phyloP scores from a whole-genome alignment of 2,888 invertebrate genomes.

The Leptinotarsa tumamoca region DNA sequence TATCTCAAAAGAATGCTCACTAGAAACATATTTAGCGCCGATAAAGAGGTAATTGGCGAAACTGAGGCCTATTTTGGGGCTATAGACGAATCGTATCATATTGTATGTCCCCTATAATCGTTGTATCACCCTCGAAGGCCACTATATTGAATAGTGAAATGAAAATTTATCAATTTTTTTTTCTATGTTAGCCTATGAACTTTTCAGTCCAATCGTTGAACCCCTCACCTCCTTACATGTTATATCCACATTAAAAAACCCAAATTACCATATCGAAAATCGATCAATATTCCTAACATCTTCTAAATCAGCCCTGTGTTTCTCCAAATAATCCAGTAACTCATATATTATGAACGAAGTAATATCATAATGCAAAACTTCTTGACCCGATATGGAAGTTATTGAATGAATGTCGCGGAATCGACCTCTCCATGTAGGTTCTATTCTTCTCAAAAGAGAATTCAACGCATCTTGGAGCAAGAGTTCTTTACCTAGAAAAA shows the following conservation, averaged over 20 bases:
- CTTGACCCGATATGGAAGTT: slow-evolving; percentile 23
- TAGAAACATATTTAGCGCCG: too few species aligned
- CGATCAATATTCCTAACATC: slow-evolving; percentile 7
- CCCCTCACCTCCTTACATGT: too few species aligned
- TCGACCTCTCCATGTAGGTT: slow-evolving; percentile 57
- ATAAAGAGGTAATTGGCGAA: too few species aligned
- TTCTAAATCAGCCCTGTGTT: slow-evolving; percentile 30
- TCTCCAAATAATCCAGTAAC: slow-evolving; percentile 40
- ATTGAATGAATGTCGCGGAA: slow-evolving; percentile 43
- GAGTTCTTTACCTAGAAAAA: slow-evolving; percentile 59
- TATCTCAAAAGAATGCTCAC: too few species aligned
- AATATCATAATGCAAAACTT: slow-evolving; percentile 41
- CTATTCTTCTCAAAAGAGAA: slow-evolving; percentile 60
- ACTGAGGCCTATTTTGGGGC: too few species aligned
- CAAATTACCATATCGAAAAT: slow-evolving; percentile 23
- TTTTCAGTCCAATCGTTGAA: too few species aligned
- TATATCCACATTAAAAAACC: not conserved
- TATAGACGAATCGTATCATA: too few species aligned
- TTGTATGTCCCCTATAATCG: too few species aligned
- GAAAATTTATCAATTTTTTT: too few species aligned
- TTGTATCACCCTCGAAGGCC: too few species aligned
- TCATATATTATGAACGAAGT: slow-evolving; percentile 46
- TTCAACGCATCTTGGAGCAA: slow-evolving; percentile 60
- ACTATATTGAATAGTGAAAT: too few species aligned
- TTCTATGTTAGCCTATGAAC: too few species aligned